Conservation (phyloP, 2,888 invertebrate species). For the Plagiodera versicolora region DNA sequence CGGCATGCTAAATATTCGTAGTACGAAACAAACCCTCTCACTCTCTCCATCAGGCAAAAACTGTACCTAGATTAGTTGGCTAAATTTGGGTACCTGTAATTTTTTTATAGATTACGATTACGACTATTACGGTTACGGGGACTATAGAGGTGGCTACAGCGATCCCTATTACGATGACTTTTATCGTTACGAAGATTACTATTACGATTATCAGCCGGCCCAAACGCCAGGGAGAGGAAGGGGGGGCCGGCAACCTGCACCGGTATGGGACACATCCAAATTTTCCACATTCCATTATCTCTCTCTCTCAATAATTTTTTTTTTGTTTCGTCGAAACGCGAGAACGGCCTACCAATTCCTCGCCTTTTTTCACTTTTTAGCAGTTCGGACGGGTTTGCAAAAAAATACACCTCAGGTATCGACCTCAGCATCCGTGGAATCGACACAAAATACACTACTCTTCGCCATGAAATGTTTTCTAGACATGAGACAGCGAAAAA, state of each 20-base stretch:
- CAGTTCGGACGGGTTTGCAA: not conserved
- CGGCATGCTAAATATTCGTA: slow-evolving; percentile 60
- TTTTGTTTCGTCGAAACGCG: not conserved
- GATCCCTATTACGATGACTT: slow-evolving; percentile 92
- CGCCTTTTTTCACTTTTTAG: not conserved
- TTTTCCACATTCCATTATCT: slow-evolving; percentile 12
- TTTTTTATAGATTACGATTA: slow-evolving; percentile 93
- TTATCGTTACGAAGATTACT: slow-evolving; percentile 94
- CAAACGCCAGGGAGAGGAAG: slow-evolving; percentile 71
- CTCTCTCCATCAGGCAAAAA: slow-evolving; percentile 32
- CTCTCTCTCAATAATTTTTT: not conserved
- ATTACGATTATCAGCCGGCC: slow-evolving; percentile 90
- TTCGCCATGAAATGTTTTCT: too few relatives aligned
- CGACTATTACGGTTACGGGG: slow-evolving; percentile 97
- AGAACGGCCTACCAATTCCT: too few relatives aligned
- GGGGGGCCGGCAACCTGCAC: slow-evolving; percentile 62
- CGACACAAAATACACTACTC: too few relatives aligned
- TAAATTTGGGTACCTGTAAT: slow-evolving; percentile 58
- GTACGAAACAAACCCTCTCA: slow-evolving; percentile 37
- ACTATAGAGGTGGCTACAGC: slow-evolving; percentile 95
- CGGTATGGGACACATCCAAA: slow-evolving; percentile 56
- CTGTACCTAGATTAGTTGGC: slow-evolving; percentile 41
- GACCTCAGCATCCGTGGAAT: too few relatives aligned
- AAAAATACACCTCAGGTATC: too few relatives aligned
- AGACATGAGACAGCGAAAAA: too few relatives aligned